Evolutionary conservation across 2,888 invertebrate genomes (phyloP), one percentile per base, ranked within the genome.

Genomic region (Cephonodes hylas): DNA sequence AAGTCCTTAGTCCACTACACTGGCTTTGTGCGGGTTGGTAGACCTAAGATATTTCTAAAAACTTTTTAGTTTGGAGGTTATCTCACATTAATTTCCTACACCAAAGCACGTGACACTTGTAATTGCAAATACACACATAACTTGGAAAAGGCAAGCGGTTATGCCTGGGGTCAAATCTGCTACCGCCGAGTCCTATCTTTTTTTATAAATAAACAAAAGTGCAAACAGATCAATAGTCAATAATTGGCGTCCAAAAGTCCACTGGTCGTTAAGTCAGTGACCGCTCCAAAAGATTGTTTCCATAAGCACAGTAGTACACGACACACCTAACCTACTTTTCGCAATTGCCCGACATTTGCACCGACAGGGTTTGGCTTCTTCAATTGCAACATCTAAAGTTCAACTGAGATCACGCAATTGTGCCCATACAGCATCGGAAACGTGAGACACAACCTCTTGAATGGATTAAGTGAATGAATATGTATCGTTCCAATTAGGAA

Each of bases 241-340:
- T n/a, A n/a, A n/a, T n/a, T n/a, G n/a, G n/a, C n/a, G n/a, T n/a
- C n/a, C n/a, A n/a, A n/a, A n/a, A n/a, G n/a, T n/a, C n/a, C n/a
- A n/a, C n/a, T 1, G 45, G 7, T 7, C 18, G 18, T 20, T 45
- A 8, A 45, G 15, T 8, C 18, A 18, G 45, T 45, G 20, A 45
- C 45, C 20, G 18, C 20, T 48, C 15, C 13, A 27, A 53, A 25
- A 20, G 13, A 34, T 15, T 56, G 34, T n/a, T 45, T 45, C 31
- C 31, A 31, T 20, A 56, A 7, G 34, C 23, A n/a, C 7, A 13
- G 23, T 3, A 22, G 18, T 15, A 20, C 42, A 44, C 42, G 61
- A 34, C 61, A 61, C 61, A 56, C 57, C 61, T 57, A 61, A 57
- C 61, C 57, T 44, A 61, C 44, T 45, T 61, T 61, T 61, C 45